These are phyloP conservation scores for Leptopilina clavipes DNA, from an alignment of 1,140 invertebrate species.

Conservation along the genomic window DNA sequence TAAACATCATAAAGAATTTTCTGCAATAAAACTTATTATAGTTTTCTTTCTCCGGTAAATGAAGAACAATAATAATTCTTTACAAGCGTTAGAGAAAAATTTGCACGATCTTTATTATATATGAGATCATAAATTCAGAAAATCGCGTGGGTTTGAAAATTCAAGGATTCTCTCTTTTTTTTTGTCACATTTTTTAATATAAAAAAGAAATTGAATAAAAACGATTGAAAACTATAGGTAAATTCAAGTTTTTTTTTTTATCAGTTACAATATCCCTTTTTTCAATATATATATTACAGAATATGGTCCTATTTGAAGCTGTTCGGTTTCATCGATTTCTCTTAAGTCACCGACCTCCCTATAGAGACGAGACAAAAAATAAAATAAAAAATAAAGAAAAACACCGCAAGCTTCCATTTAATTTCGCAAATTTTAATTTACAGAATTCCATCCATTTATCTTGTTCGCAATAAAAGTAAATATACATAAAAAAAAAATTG, in stretches of 20 bases:
- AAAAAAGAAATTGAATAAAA: not conserved
- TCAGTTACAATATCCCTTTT: not conserved
- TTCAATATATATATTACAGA: conserved; percentile 6
- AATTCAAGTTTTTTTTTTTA: not conserved
- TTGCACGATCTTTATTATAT: not conserved
- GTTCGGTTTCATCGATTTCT: conserved; percentile 18
- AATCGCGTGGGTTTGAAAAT: conserved; percentile 9
- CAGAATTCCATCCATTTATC: not conserved
- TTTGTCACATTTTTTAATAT: conserved; percentile 3
- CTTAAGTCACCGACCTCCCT: conserved; percentile 14
- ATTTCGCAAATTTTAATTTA: not conserved
- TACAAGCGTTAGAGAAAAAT: not conserved
- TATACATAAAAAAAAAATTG: not conserved
- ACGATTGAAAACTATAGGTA: not conserved
- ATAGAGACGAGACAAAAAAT: not conserved
- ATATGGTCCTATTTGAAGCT: conserved; percentile 3
- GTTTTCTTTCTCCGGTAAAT: too few species aligned
- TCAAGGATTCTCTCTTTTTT: conserved; percentile 14
- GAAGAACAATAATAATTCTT: not conserved
- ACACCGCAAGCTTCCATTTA: not conserved
- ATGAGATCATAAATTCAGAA: not conserved
- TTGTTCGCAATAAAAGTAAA: too few species aligned
- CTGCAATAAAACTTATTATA: not conserved
- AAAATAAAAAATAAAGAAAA: not conserved
- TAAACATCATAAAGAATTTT: not conserved